Evolutionary conservation across 2,797 vertebrate species (phyloP).

Genomic region (Pangasius macronema): DNA sequence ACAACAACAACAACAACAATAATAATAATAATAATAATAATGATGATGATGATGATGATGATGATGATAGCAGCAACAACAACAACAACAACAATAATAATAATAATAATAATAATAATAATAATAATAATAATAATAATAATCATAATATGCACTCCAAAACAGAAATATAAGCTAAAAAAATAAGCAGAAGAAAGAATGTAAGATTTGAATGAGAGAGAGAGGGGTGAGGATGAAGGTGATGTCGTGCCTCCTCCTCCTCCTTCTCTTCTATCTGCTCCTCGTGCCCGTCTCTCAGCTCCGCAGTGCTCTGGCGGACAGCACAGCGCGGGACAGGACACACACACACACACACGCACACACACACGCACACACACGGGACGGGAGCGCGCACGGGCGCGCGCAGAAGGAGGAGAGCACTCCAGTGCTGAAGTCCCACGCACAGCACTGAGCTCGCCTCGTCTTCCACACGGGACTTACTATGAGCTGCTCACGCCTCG

Average conservation of each 20-base stretch:
- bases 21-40: too few relatives aligned
- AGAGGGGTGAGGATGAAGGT: constrained; percentile 43
- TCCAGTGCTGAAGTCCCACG: constrained; percentile 54
- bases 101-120: not conserved
- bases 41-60: too few relatives aligned
- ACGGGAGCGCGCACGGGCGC: constrained; percentile 16
- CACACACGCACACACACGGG: constrained; percentile 26
- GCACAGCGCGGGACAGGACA: constrained; percentile 42
- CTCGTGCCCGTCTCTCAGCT: constrained; percentile 63
- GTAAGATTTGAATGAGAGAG: not conserved
- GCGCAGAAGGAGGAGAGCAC: constrained; percentile 27
- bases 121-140: not conserved
- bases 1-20: too few relatives aligned
- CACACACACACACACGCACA: constrained; percentile 10
- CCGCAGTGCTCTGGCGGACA: constrained; percentile 77
- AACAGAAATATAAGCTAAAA: not conserved
- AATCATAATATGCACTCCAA: not conserved
- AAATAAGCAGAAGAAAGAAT: not conserved
- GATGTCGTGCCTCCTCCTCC: constrained; percentile 28
- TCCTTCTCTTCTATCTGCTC: constrained; percentile 46
- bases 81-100: too few relatives aligned
- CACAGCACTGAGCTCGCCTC: constrained; percentile 30
- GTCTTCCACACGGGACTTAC: constrained; percentile 60
- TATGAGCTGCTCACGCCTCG: constrained; percentile 66
- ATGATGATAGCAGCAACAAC: too few relatives aligned